A percentile compares a stretch with the other conserved stretches of the same genome.
These are phyloP conservation scores for Sinonovacula constricta DNA, from an alignment of 1,140 invertebrate genomes.

Conservation along the genomic window DNA sequence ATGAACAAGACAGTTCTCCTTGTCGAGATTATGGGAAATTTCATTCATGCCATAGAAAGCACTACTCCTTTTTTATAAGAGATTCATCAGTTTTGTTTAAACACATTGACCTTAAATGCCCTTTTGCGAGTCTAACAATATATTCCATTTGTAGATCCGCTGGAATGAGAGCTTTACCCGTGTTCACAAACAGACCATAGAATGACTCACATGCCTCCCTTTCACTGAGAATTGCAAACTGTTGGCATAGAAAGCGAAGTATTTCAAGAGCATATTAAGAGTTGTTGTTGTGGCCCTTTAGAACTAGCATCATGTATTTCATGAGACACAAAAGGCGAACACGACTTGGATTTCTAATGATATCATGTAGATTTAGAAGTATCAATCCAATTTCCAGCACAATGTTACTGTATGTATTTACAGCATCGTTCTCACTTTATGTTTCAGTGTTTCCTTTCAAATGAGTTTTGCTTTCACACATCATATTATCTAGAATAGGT, in stretches of 20 bases:
- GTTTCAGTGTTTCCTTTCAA: background rate
- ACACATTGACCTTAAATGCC: conserved; percentile 6
- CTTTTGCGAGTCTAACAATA: conserved; percentile 23
- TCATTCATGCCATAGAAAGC: conserved; percentile 10
- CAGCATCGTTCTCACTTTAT: background rate
- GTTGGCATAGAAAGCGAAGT: conserved; percentile 14
- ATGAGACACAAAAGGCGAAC: too few relatives aligned
- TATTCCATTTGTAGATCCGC: conserved; percentile 31
- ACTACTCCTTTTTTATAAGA: background rate
- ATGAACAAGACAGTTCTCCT: background rate
- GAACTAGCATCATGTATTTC: too few relatives aligned
- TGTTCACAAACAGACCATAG: conserved; percentile 30
- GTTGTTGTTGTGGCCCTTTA: too few relatives aligned
- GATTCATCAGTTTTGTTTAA: conserved; percentile 9
- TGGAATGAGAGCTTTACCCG: conserved; percentile 1
- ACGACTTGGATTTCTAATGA: too few relatives aligned
- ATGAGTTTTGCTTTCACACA: conserved; percentile 4
- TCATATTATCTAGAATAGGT: background rate
- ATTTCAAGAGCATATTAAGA: conserved; percentile 19
- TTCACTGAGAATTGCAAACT: conserved; percentile 25
- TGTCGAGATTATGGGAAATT: background rate
- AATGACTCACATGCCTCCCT: background rate
- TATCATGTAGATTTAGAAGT: too few relatives aligned
- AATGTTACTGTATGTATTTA: conserved; percentile 11
- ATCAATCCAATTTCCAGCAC: too few relatives aligned